Evolutionary conservation across 2,888 invertebrate genomes (phyloP).

Genomic region (Leptopilina drosophilae): DNA sequence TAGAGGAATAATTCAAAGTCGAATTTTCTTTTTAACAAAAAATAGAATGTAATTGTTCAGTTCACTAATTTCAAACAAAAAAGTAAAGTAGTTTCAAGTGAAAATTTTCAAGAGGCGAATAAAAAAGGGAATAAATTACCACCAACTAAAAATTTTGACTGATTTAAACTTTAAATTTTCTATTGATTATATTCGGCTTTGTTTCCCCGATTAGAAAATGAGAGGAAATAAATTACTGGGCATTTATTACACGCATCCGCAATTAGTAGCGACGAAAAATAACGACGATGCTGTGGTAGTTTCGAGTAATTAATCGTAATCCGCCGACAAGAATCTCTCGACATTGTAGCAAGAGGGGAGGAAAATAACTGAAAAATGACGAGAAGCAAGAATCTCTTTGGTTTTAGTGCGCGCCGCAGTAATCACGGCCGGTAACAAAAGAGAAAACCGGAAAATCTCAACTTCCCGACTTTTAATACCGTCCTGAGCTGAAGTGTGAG

Average conservation of each 20-base stretch:
- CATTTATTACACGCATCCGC: slow-evolving; percentile 62
- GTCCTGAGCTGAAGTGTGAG: slow-evolving; percentile 5
- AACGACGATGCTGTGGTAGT: slow-evolving; percentile 46
- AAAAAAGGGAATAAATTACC: no score
- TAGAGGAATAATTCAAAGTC: no score
- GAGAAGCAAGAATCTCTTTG: slow-evolving; percentile 6
- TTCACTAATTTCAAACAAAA: no score
- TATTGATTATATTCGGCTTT: background rate
- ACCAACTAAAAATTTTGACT: no score
- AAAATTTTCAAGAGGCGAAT: no score
- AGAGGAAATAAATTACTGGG: slow-evolving; percentile 56
- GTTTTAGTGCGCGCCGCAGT: background rate
- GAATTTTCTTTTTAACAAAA: no score
- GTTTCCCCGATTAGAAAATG: slow-evolving; percentile 29
- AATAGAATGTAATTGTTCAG: no score
- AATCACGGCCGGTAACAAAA: background rate
- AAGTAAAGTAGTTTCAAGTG: no score
- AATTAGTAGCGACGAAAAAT: slow-evolving; percentile 54
- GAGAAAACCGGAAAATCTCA: slow-evolving; percentile 16
- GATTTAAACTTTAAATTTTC: background rate
- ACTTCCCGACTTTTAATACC: slow-evolving; percentile 29
- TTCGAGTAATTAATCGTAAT: slow-evolving; percentile 45
- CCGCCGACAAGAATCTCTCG: slow-evolving; percentile 43
- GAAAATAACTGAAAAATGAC: slow-evolving; percentile 26
- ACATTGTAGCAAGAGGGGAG: background rate